Percentiles rank a stretch among this genome's conserved stretches.
phyloP scores from a whole-genome alignment of 2,113 vertebrate genomes.

The Rutilus rutilus region DNA sequence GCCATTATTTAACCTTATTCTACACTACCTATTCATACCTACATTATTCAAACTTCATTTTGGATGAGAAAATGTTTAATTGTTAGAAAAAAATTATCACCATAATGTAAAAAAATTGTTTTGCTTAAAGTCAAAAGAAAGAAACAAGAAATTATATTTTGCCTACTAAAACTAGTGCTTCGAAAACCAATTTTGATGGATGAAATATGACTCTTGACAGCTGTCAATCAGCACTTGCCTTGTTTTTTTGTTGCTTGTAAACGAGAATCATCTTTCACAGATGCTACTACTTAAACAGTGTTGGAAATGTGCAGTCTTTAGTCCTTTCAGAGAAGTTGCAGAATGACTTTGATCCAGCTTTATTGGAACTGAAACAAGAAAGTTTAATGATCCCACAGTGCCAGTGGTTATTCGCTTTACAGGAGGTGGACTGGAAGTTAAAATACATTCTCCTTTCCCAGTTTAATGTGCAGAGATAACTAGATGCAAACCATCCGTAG shows the following conservation, averaged over 20 bases:
- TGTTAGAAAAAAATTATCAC: too few species aligned
- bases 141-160: too few species aligned
- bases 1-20: not conserved
- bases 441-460: not conserved
- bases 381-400: not conserved
- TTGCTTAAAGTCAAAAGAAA: too few species aligned
- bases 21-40: too few species aligned
- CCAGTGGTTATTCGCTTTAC: not conserved
- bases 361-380: not conserved
- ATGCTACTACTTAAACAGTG: not conserved
- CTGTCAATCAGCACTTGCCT: too few species aligned
- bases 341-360: slow-evolving; percentile 27
- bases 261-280: not conserved
- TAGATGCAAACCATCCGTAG: not conserved
- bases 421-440: not conserved
- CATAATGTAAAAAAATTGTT: too few species aligned
- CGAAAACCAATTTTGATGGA: too few species aligned
- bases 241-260: too few species aligned
- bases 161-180: too few species aligned
- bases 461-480: not conserved
- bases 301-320: not conserved
- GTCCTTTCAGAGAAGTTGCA: slow-evolving; percentile 4
- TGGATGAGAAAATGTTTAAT: too few species aligned
- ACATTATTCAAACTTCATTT: not conserved
- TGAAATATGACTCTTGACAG: not conserved